Evolutionary conservation across 2,888 invertebrate genomes (phyloP), one percentile per base, ranked within the genome.

Genomic region (Endotricha flammealis): DNA sequence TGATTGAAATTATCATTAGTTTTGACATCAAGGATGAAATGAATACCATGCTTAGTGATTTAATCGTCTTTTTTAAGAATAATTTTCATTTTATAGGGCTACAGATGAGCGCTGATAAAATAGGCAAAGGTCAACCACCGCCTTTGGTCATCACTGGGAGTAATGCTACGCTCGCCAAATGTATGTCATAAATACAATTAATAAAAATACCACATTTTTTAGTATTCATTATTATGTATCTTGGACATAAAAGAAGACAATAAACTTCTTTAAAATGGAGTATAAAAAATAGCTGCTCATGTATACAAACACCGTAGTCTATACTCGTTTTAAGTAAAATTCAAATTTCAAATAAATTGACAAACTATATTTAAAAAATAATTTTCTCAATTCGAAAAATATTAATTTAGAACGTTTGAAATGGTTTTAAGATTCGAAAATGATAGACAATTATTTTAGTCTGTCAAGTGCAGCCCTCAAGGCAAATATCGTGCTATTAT

Each of bases 101-200:
- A n/a, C 77, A 76, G 45, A 70, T 80, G 70, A 51, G 59, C 2
- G 53, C 68, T 6, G 73, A 73, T 27, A 80, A 76, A 47, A 44
- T 67, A 38, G 34, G 48, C 22, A 45, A 38, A 38, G 48, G 45
- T 1, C 73, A 72, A 38, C 65, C 69, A 1, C 69, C 73, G 9
- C 67, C 74, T 0, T 49, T 75, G 29, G 48, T 77, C 10, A 31
- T 68, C 10, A 52, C 72, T 1, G 54, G 61, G 17, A 54, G 41
- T 20, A 34, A 45, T 12, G 36, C 44, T 3, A n/a, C 57, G n/a
- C 22, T 32, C 12, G 41, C 40, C 25, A 69, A 67, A 64, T 42
- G 77, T 76, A 53, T 41, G 52, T 46, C n/a, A n/a, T n/a, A n/a
- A n/a, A n/a, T n/a, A n/a, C n/a, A n/a, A n/a, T n/a, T n/a, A n/a